Evolutionary conservation across 1,140 invertebrate species (phyloP).

Genomic region (Pantala flavescens): DNA sequence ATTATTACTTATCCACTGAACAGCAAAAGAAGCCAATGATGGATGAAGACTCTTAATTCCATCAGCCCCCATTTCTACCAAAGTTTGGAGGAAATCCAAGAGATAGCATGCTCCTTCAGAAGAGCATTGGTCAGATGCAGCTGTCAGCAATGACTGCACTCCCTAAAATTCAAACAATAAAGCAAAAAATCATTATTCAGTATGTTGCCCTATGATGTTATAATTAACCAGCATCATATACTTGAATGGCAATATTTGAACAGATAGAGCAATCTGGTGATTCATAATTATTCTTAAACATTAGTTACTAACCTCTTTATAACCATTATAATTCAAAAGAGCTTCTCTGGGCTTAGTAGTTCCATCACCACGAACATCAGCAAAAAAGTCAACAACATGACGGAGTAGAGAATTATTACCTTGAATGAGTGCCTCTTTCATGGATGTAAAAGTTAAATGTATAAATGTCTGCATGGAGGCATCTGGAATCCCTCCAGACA

Average conservation of each 20-base stretch:
- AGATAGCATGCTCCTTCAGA: neutral
- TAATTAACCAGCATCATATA: too few relatives aligned
- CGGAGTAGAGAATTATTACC: neutral
- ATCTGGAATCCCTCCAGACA: neutral
- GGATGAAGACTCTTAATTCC: neutral
- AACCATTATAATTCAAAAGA: neutral
- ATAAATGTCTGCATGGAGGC: neutral
- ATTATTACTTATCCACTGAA: neutral
- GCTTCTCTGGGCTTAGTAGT: neutral
- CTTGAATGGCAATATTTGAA: too few relatives aligned
- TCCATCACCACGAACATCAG: neutral
- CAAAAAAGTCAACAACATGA: constrained; percentile 1
- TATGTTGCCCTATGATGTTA: too few relatives aligned
- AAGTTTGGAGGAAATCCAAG: neutral
- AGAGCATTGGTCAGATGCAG: neutral
- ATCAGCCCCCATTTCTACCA: neutral
- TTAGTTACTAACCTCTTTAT: neutral
- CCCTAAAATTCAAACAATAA: neutral
- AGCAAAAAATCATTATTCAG: too few relatives aligned
- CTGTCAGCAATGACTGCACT: neutral
- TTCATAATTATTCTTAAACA: too few relatives aligned
- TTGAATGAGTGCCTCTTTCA: neutral
- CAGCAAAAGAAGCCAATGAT: neutral
- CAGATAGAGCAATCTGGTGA: too few relatives aligned
- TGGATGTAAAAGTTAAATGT: neutral